A percentile compares a stretch with the other conserved stretches of the same genome.
Evolutionary conservation across 2,113 vertebrate genomes (phyloP).

Genomic region (Dicrurus megarhynchus): DNA sequence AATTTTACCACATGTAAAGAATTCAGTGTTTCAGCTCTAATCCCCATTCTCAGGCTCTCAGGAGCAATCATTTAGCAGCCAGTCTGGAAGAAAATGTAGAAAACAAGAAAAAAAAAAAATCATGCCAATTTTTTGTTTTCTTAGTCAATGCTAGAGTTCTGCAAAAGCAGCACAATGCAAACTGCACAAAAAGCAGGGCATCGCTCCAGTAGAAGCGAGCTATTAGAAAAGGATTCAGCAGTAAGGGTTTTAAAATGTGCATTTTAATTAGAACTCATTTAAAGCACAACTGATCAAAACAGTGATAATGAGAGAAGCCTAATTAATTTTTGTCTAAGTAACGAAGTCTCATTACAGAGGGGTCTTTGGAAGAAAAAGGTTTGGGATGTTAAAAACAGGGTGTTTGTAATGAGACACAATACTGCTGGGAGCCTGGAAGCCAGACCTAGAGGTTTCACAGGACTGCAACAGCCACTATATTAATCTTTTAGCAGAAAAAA

Average conservation of each 20-base stretch:
- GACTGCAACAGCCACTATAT: slow-evolving; percentile 41
- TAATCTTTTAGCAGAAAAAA: slow-evolving; percentile 61
- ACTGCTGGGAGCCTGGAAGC: slow-evolving; percentile 40
- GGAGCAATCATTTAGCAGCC: not conserved
- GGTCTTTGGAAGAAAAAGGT: slow-evolving; percentile 16
- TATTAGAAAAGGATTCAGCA: not conserved
- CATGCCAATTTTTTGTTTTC: not conserved
- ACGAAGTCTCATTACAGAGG: slow-evolving; percentile 51
- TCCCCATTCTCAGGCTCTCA: not conserved
- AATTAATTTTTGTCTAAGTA: slow-evolving; percentile 66
- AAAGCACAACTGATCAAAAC: slow-evolving; percentile 62
- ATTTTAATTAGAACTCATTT: slow-evolving; percentile 71
- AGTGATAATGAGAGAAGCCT: slow-evolving; percentile 66
- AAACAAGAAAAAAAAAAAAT: not conserved
- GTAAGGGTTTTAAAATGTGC: slow-evolving; percentile 54
- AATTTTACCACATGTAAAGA: not conserved
- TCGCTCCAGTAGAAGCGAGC: fast-evolving
- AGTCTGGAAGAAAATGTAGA: not conserved
- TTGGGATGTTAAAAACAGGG: slow-evolving; percentile 28
- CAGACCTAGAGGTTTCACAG: slow-evolving; percentile 52
- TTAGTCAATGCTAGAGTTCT: not conserved
- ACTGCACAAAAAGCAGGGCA: slow-evolving; percentile 34
- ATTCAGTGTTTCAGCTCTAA: not conserved
- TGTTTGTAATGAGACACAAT: slow-evolving; percentile 42
- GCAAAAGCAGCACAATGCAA: not conserved